phyloP scores from a whole-genome alignment of 1,140 invertebrate genomes.

The Achroia grisella region DNA sequence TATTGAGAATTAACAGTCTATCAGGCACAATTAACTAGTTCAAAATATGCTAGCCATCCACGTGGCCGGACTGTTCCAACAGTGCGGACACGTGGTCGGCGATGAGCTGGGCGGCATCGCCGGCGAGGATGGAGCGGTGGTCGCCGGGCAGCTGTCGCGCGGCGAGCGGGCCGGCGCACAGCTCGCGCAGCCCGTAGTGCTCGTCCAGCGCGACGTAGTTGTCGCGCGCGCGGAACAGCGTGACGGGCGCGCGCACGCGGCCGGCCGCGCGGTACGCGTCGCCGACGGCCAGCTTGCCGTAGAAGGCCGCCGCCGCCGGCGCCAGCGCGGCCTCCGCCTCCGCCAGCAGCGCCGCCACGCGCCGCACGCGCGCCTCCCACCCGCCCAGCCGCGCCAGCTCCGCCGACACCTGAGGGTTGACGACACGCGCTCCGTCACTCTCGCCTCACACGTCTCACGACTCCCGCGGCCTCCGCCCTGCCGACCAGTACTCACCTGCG shows the following conservation, averaged over 20 bases:
- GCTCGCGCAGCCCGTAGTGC: conserved; percentile 87
- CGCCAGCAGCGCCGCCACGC: conserved; percentile 70
- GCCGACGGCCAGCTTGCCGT: conserved; percentile 81
- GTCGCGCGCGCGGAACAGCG: conserved; percentile 86
- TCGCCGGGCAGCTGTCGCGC: conserved; percentile 84
- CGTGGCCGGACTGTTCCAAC: conserved; percentile 21
- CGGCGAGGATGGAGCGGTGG: conserved; percentile 87
- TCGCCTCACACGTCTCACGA: too few relatives aligned
- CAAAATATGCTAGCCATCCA: too few relatives aligned
- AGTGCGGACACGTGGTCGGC: conserved; percentile 65
- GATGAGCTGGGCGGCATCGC: conserved; percentile 78
- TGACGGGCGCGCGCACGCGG: conserved; percentile 80
- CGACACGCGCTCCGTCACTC: neutral
- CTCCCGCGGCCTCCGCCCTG: neutral
- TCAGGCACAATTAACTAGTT: too few relatives aligned
- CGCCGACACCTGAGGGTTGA: conserved; percentile 61
- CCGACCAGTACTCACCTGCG: conserved; percentile 73
- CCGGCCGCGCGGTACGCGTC: conserved; percentile 81
- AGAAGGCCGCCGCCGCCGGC: conserved; percentile 81
- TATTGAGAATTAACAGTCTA: too few relatives aligned
- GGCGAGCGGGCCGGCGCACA: conserved; percentile 79
- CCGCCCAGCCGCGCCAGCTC: conserved; percentile 73
- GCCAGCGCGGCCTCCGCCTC: conserved; percentile 75
- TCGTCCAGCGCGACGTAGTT: conserved; percentile 82
- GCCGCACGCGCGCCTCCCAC: conserved; percentile 74